Base-by-base conservation (phyloP, 2,113 vertebrate species). In the Nibea coibor region DNA sequence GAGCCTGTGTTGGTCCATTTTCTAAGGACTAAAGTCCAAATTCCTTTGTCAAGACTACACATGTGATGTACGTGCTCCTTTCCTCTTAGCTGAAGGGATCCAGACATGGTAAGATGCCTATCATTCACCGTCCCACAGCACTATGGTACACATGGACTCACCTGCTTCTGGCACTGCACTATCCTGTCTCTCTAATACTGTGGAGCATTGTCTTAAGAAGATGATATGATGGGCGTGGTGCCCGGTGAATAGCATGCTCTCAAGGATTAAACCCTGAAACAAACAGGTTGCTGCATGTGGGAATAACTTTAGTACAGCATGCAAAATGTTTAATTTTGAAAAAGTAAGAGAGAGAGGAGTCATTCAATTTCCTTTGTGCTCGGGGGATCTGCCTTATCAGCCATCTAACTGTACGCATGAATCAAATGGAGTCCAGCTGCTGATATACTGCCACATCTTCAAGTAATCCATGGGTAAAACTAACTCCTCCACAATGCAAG, bases 261-360 rank as follows among this genome's bases (percentile, higher is more conserved):
- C 43, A 66, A 17, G 10, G 42, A 42, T 70, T 56, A 50, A 26
- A 71, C 50, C 51, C 14, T 4, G 8, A 42, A 28, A 70, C 28
- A n/a, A 70, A 70, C 65, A 70, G 24, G 64, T 75, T 74, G 72
- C 47, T 69, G 9, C 50, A 57, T 14, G 65, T 19, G 9, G 20
- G 64, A 11, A 24, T 28, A 17, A 12, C 14, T 35, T 14, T 22
- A 45, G 43, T 7, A n/a, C n/a, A 48, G n/a, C 1, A 4, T 31
- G 43, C 14, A 1, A 61, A 31, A 26, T 35, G 12, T 22, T 45
- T n/a, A 19, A 42, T 58, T 59, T 59, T 20, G 51, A 26, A 45
- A 22, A 35, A n/a, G n/a, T 54, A 31, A 0, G 0, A n/a, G 24
- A 64, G 63, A 54, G 31, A 17, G 26, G 15, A 63, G 10, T 64